Percentiles rank a stretch among this genome's conserved stretches.
phyloP scores from a whole-genome alignment of 1,140 invertebrate species.

The Phymorhynchus buccinoides region DNA sequence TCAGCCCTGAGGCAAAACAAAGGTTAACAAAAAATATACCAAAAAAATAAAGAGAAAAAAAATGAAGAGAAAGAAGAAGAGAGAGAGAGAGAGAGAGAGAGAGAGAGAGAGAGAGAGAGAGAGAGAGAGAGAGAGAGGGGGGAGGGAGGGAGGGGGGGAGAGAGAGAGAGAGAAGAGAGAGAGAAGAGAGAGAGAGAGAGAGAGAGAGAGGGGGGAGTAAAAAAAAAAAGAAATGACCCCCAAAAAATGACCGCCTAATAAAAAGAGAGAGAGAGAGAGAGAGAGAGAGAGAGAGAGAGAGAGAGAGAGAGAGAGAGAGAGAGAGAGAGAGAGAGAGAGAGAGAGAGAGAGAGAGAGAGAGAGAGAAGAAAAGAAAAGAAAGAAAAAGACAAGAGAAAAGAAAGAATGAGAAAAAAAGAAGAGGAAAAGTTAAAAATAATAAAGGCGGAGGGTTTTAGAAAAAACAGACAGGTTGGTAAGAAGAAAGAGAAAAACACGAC shows the following conservation, averaged over 20 bases:
- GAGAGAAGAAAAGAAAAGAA: no score
- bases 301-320: no score
- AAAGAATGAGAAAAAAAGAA: no score
- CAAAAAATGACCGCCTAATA: neutral
- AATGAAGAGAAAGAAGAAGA: slow-evolving; percentile 21
- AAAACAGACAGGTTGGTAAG: no score
- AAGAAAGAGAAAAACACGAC: no score
- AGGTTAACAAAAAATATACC: no score
- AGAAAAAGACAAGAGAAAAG: no score
- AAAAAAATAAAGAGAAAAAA: neutral
- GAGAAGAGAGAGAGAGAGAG: neutral
- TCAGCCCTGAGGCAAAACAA: no score
- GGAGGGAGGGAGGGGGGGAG: neutral
- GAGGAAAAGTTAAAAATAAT: no score
- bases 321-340: no score
- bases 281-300: neutral
- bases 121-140: neutral
- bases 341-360: no score
- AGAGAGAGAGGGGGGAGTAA: neutral
- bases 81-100: slow-evolving; percentile 22
- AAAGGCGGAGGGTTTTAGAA: no score
- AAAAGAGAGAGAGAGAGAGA: neutral
- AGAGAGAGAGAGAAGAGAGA: neutral
- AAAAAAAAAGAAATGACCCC: neutral
- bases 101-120: slow-evolving; percentile 28